Evolutionary conservation across 2,888 invertebrate species (phyloP), one percentile per base, ranked within the genome.

Genomic region (Ectropis crepuscularia): DNA sequence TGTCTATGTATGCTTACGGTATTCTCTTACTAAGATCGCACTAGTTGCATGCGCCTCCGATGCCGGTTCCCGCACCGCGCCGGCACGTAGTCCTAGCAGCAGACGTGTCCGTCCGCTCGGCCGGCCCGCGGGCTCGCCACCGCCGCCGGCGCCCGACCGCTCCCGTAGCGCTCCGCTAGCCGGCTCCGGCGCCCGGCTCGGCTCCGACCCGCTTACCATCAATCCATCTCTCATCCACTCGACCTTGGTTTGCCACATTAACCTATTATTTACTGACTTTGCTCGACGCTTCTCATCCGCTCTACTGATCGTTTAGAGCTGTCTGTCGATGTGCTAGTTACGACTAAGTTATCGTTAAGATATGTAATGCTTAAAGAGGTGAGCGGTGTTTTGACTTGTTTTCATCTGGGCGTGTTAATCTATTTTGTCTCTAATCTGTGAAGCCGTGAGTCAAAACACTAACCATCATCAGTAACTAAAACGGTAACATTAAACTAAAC

Each of bases 1-100:
- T 91, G 88, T 92, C 91, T 90, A 89, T 92, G 92, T 92, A 92
- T 90, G 92, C 92, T 92, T 91, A 85, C 85, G 86, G 85, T 91
- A 87, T 80, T 86, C 68, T 85, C 79, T 86, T 83, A 82, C 71
- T 86, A 83, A 76, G 74, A 77, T 83, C 53, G 38, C 87, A 86
- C 82, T 89, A 89, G 89, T 69, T 78, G 91, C 92, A 91, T 91
- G 92, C 80, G 78, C 76, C 67, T 71, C 57, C 71, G 73, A 57
- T 57, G 74, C 71, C 69, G 72, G 61, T 70, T 63, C 68, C 65
- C 70, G 78, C 83, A 81, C 82, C 72, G 76, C 73, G 73, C 76
- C 69, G 77, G 70, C 70, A 71, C 68, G 61, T 80, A 77, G 78
- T 63, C 66, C 54, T 74, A 75, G 80, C 80, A 76, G 77, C 74